Percentiles rank a stretch among this genome's conserved stretches.
These are phyloP conservation scores for Eupithecia tripunctaria DNA, from an alignment of 2,888 invertebrate species.

Conservation along the genomic window DNA sequence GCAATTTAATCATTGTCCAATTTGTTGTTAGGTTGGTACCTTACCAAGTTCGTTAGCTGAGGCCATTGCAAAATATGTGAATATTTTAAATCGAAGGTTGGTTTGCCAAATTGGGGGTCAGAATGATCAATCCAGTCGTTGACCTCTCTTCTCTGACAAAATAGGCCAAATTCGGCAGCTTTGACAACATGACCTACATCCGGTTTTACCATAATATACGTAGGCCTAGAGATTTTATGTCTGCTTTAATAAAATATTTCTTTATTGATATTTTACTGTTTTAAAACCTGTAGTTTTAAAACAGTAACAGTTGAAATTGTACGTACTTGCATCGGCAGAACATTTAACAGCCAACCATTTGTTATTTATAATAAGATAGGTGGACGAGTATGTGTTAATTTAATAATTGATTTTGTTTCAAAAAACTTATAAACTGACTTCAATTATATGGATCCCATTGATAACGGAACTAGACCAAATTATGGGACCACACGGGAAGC, in stretches of 20 bases:
- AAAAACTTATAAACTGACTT: too few relatives aligned
- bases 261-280: neutral
- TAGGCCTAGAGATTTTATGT: neutral
- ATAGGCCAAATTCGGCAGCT: neutral
- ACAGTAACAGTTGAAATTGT: too few relatives aligned
- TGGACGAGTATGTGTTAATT: too few relatives aligned
- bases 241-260: neutral
- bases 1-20: neutral
- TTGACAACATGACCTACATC: neutral
- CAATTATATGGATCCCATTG: too few relatives aligned
- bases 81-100: conserved; percentile 5
- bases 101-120: neutral
- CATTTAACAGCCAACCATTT: too few relatives aligned
- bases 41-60: neutral
- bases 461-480: too few relatives aligned
- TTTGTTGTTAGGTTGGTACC: neutral
- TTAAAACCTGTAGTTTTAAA: neutral
- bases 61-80: neutral
- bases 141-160: neutral
- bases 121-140: neutral
- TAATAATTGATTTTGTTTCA: too few relatives aligned
- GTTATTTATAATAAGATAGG: too few relatives aligned
- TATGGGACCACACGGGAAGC: too few relatives aligned
- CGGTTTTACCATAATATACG: neutral
- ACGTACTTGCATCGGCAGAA: neutral